Evolutionary conservation across 2,113 vertebrate genomes (phyloP).

Genomic region (Jaculus jaculus): DNA sequence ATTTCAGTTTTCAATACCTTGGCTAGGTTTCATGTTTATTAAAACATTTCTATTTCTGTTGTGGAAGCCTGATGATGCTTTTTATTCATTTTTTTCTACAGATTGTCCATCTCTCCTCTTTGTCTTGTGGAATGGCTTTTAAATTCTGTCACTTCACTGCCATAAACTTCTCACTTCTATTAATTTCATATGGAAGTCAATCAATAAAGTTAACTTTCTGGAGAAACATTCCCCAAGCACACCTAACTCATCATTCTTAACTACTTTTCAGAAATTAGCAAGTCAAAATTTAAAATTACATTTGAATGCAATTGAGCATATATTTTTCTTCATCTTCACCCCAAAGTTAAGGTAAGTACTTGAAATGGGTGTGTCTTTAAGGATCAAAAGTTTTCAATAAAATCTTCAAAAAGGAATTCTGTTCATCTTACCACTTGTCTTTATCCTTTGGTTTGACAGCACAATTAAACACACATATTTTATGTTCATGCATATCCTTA

Average conservation of each 20-base stretch:
- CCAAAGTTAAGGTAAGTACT: slow-evolving; percentile 1
- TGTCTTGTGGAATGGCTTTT: slow-evolving; percentile 11
- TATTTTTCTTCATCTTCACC: slow-evolving; percentile 47
- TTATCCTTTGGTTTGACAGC: slow-evolving; percentile 28
- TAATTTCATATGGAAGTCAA: background rate
- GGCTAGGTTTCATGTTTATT: background rate
- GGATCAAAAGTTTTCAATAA: slow-evolving; percentile 67
- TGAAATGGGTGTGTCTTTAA: slow-evolving; percentile 46
- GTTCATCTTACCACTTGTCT: background rate
- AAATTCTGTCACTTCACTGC: slow-evolving; percentile 11
- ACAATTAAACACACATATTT: slow-evolving; percentile 52
- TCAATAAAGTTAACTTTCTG: background rate
- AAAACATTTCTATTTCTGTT: slow-evolving; percentile 16
- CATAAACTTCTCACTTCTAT: slow-evolving; percentile 2
- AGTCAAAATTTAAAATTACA: slow-evolving; percentile 5
- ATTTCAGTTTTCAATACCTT: background rate
- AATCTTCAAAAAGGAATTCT: slow-evolving; percentile 57
- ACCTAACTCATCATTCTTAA: slow-evolving; percentile 37
- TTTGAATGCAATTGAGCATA: slow-evolving; percentile 21
- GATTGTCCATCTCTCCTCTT: background rate
- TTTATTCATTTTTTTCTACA: background rate
- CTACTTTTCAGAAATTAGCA: slow-evolving; percentile 43
- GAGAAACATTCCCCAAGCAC: background rate
- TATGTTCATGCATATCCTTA: slow-evolving; percentile 13
- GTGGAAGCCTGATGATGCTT: background rate